These are phyloP conservation scores for Agriopis marginaria DNA, from an alignment of 2,888 invertebrate genomes.

Conservation along the genomic window DNA sequence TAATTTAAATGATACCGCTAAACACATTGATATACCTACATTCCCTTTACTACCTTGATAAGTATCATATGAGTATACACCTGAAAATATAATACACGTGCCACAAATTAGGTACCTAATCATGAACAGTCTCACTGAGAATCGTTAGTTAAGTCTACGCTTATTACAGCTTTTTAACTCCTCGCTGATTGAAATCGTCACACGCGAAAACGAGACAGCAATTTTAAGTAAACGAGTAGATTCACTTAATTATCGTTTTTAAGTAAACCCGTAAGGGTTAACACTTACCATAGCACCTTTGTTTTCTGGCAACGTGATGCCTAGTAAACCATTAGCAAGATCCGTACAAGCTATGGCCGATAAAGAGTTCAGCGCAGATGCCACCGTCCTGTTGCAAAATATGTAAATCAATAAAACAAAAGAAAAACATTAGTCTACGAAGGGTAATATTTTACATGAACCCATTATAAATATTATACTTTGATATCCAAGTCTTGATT, in stretches of 20 bases:
- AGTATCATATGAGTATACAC: too few relatives aligned
- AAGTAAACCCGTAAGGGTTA: background rate
- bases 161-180: too few relatives aligned
- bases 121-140: too few relatives aligned
- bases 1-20: too few relatives aligned
- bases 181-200: too few relatives aligned
- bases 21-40: background rate
- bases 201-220: too few relatives aligned
- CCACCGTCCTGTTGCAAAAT: constrained; percentile 91
- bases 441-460: background rate
- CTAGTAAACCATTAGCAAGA: constrained; percentile 90
- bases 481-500: background rate
- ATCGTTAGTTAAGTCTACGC: too few relatives aligned
- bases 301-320: constrained; percentile 89
- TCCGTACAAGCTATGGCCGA: constrained; percentile 97
- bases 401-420: constrained; percentile 3
- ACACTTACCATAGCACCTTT: constrained; percentile 90
- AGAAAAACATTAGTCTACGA: background rate
- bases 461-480: background rate
- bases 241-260: too few relatives aligned
- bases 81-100: too few relatives aligned
- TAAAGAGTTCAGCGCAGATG: constrained; percentile 97
- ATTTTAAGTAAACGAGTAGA: too few relatives aligned
- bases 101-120: too few relatives aligned
- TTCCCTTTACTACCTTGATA: background rate